phyloP scores from a whole-genome alignment of 2,797 vertebrate species.

The Rhynchonycteris naso region DNA sequence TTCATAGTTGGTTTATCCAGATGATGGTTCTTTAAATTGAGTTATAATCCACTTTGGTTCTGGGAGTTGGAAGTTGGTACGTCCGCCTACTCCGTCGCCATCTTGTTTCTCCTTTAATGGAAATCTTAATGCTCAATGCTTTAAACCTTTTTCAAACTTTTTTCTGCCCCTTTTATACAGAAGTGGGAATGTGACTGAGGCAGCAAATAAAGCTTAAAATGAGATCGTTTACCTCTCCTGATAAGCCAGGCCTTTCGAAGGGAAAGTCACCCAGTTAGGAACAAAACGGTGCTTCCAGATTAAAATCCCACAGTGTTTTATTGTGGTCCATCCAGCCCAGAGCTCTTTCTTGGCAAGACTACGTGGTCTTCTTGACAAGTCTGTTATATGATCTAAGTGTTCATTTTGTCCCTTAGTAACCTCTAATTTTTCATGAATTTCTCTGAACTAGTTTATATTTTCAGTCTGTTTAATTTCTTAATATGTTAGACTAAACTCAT shows the following conservation, averaged over 20 bases:
- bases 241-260: background rate
- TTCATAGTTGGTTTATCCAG: no score
- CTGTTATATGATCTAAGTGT: background rate
- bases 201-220: background rate
- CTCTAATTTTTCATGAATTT: slow-evolving; percentile 3
- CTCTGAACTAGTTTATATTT: background rate
- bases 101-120: no score
- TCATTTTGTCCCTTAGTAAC: background rate
- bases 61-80: no score
- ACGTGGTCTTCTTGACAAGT: background rate
- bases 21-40: no score
- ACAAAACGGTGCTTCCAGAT: background rate
- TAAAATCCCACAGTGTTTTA: background rate
- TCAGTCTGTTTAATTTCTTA: slow-evolving; percentile 48
- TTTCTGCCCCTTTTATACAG: background rate
- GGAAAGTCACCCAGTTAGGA: background rate
- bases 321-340: background rate
- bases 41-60: no score
- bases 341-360: background rate
- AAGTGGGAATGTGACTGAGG: background rate
- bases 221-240: background rate
- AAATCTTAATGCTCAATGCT: background rate
- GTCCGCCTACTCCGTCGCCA: no score
- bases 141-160: background rate
- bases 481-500: background rate